These are phyloP conservation scores for Dendrolimus houi DNA, from an alignment of 2,888 invertebrate species.

Conservation along the genomic window DNA sequence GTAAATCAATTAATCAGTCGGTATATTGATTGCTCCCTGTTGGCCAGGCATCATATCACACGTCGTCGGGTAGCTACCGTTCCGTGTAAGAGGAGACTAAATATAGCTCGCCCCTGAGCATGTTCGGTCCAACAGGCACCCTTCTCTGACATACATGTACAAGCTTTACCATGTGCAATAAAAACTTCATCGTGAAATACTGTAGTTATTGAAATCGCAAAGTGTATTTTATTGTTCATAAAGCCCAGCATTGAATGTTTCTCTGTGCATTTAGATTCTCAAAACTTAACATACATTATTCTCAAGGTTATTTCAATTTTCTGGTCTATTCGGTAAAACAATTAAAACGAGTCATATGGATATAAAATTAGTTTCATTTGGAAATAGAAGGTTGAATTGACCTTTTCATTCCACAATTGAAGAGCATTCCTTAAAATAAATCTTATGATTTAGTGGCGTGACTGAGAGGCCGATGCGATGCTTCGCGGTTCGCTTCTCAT, in stretches of 20 bases:
- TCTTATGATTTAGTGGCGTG: slow-evolving; percentile 29
- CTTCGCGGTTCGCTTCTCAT: slow-evolving; percentile 41
- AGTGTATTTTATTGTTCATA: neutral
- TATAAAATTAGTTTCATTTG: slow-evolving; percentile 5
- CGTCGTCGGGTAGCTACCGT: slow-evolving; percentile 37
- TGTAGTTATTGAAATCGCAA: neutral
- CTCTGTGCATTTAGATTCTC: no score
- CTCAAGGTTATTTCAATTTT: no score
- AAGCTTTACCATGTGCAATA: neutral
- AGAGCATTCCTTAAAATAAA: slow-evolving; percentile 9
- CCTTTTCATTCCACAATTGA: slow-evolving; percentile 5
- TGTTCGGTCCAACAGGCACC: neutral
- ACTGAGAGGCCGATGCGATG: slow-evolving; percentile 29
- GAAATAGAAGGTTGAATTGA: neutral
- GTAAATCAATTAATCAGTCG: slow-evolving; percentile 44
- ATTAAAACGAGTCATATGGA: neutral
- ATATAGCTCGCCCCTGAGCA: slow-evolving; percentile 34
- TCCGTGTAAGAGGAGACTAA: slow-evolving; percentile 43
- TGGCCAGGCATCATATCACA: slow-evolving; percentile 47
- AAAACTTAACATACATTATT: no score
- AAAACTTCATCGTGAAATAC: neutral
- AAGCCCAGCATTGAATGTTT: no score
- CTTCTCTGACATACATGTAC: neutral
- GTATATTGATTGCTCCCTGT: slow-evolving; percentile 45
- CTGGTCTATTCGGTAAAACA: no score